Percentiles rank a stretch among this genome's conserved stretches.
These are phyloP conservation scores for Columba livia DNA, from an alignment of 2,113 vertebrate genomes.

Conservation along the genomic window DNA sequence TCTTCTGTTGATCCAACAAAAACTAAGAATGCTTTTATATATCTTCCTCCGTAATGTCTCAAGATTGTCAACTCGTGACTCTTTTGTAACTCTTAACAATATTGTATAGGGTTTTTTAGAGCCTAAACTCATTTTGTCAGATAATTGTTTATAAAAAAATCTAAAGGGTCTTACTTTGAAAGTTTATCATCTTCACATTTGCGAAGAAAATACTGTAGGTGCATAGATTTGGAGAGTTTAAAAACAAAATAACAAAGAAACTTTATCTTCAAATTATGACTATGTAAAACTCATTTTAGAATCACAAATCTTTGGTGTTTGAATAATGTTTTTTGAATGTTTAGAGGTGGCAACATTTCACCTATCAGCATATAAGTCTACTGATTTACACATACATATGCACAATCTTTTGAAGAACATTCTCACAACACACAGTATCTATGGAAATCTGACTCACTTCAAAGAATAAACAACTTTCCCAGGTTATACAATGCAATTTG, in stretches of 20 bases:
- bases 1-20: conserved; percentile 22
- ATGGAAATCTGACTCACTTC: neutral
- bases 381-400: neutral
- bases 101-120: neutral
- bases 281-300: neutral
- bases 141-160: neutral
- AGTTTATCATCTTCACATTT: neutral
- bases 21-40: neutral
- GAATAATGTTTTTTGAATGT: neutral
- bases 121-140: neutral
- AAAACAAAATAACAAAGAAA: neutral
- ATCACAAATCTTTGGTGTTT: neutral
- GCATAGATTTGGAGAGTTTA: neutral
- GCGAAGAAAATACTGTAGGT: neutral
- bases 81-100: neutral
- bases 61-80: neutral
- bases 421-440: neutral
- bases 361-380: neutral
- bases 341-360: neutral
- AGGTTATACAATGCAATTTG: neutral
- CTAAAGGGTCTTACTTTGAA: neutral
- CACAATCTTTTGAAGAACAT: neutral
- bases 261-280: neutral
- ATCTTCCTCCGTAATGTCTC: neutral
- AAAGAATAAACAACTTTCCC: neutral